phyloP scores from a whole-genome alignment of 2,888 invertebrate species.

The Vannuccia rotundouncinata region DNA sequence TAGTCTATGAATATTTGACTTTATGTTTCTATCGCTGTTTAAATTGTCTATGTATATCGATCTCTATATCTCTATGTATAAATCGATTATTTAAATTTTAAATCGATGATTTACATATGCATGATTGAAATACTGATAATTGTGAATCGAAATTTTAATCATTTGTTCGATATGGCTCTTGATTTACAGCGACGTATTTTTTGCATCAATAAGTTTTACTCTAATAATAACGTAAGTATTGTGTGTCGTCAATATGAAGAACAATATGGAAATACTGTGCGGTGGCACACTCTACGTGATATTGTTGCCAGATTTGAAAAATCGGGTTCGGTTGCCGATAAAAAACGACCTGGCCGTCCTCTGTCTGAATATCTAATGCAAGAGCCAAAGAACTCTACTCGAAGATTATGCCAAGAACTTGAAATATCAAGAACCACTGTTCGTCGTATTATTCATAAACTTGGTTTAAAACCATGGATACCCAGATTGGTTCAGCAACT shows the following conservation, averaged over 20 bases:
- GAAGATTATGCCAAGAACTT: too few species aligned
- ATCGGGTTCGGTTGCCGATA: neutral
- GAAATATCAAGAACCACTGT: too few species aligned
- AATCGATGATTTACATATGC: neutral
- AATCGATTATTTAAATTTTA: neutral
- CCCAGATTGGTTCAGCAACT: too few species aligned
- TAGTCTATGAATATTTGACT: neutral
- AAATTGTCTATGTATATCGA: neutral
- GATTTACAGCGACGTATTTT: too few species aligned
- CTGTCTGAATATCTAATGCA: too few species aligned
- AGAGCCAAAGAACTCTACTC: too few species aligned
- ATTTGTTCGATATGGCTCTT: neutral
- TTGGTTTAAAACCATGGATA: too few species aligned
- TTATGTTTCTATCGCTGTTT: too few species aligned
- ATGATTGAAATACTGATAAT: neutral
- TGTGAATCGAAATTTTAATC: neutral
- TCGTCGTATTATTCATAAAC: neutral
- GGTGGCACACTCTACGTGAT: constrained; percentile 1
- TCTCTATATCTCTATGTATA: neutral
- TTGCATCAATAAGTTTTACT: neutral
- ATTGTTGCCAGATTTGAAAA: constrained; percentile 8
- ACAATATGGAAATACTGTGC: constrained; percentile 12
- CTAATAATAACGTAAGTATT: neutral
- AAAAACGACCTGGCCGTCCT: constrained; percentile 13
- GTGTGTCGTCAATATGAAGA: neutral